Evolutionary conservation across 2,797 vertebrate species (phyloP), one percentile per base, ranked within the genome.

Genomic region (Loris lydekkerianus): DNA sequence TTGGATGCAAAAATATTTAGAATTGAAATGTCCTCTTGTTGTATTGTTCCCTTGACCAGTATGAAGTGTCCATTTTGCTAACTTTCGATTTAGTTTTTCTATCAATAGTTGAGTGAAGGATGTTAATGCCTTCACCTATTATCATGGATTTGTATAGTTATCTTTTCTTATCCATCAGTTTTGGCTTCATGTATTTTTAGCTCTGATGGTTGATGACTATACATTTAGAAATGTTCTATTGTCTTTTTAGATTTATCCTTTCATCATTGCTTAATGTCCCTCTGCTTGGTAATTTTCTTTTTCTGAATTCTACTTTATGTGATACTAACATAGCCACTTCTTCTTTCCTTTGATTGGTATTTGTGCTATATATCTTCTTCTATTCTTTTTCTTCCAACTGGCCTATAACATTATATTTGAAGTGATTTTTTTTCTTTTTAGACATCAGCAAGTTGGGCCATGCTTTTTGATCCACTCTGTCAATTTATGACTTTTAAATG

Each of bases 231-330:
- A 25, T 34, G 11, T 81, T 60, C 1, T 7, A 25, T 58, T 34
- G 46, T 84, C 87, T 53, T 91, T 3, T 58, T 60, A 85, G 27
- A 94, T 46, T 67, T 70, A 60, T 9, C 3, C 23, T 67, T 78
- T 43, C 23, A 43, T 93, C 46, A 72, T 85, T n/a, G 34, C 29
- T 76, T 46, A 61, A 75, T 56, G 31, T 25, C 25, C 40, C 18
- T n/a, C n/a, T 80, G 4, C 14, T 49, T 76, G 27, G 21, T 1
- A 80, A 31, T 58, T 94, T 73, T 82, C 73, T 95, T 60, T 46
- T 95, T 91, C 46, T 84, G n/a, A 88, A 88, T 20, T 83, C 37
- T 49, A 77, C 13, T 84, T 93, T 87, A 29, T 53, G 34, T 77
- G 53, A 37, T 72, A 58, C 25, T 72, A 63, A 65, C n/a, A 67